A percentile compares a stretch with the other conserved stretches of the same genome.
phyloP scores from a whole-genome alignment of 2,797 vertebrate genomes.

The Meriones psammophilus region DNA sequence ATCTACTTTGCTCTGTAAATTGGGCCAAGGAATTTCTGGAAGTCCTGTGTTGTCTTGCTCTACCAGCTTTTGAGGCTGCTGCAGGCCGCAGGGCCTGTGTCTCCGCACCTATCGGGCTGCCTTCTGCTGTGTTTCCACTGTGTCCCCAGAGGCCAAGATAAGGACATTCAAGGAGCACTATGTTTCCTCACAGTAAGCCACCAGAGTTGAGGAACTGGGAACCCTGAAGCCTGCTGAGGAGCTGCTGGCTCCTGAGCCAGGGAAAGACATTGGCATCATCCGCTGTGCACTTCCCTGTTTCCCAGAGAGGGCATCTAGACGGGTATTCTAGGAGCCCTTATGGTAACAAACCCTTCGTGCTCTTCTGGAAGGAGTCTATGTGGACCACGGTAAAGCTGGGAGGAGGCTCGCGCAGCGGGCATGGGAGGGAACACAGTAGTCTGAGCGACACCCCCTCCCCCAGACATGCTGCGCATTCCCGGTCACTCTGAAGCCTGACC shows the following conservation, averaged over 20 bases:
- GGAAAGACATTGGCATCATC: not conserved
- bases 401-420: not conserved
- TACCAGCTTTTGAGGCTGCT: not conserved
- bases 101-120: not conserved
- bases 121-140: not conserved
- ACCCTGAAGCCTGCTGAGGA: not conserved
- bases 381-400: not conserved
- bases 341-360: not conserved
- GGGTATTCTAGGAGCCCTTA: conserved; percentile 14
- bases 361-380: not conserved
- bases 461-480: not conserved
- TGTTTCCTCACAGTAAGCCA: conserved; percentile 18
- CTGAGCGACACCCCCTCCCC: not conserved
- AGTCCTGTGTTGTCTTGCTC: not conserved
- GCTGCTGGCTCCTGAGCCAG: not conserved
- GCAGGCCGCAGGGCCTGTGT: not conserved
- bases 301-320: not conserved
- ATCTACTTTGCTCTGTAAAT: not conserved
- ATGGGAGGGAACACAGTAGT: not conserved
- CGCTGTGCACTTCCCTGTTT: not conserved
- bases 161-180: not conserved
- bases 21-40: not conserved
- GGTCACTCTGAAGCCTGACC: not conserved
- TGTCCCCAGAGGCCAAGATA: not conserved
- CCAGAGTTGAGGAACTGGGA: not conserved